Conservation (phyloP, 2,888 invertebrate genomes). For the Harpalus rufipes region DNA sequence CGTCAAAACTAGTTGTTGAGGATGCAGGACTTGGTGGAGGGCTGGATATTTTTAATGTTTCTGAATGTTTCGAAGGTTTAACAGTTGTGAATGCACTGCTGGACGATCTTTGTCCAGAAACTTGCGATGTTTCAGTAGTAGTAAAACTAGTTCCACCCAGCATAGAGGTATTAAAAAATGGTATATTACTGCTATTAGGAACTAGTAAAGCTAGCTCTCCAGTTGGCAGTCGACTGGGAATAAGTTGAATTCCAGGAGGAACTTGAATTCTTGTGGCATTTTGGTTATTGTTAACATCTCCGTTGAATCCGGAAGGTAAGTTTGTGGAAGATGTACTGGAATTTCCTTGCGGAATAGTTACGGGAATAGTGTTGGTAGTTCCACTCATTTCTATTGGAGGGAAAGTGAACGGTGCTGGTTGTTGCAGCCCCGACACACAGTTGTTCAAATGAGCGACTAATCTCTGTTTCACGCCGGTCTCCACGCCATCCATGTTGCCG, state of each 20-base stretch:
- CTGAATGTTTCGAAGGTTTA: constrained; percentile 67
- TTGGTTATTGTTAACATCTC: constrained; percentile 77
- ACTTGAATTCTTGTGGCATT: constrained; percentile 80
- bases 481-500: constrained; percentile 83
- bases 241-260: constrained; percentile 82
- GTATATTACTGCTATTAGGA: constrained; percentile 80
- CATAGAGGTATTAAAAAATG: constrained; percentile 76
- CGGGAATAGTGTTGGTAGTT: constrained; percentile 22
- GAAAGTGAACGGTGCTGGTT: constrained; percentile 73
- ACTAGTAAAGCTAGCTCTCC: constrained; percentile 84
- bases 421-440: constrained; percentile 82
- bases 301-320: constrained; percentile 40
- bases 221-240: constrained; percentile 82
- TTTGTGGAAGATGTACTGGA: neutral
- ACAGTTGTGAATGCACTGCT: constrained; percentile 79
- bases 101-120: constrained; percentile 70
- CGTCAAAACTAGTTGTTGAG: constrained; percentile 84
- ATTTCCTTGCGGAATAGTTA: constrained; percentile 42
- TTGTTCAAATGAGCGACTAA: constrained; percentile 83
- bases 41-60: constrained; percentile 75
- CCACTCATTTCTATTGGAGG: constrained; percentile 71
- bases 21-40: constrained; percentile 87
- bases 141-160: constrained; percentile 54
- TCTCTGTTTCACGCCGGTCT: constrained; percentile 81
- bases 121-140: constrained; percentile 59